Evolutionary conservation across 2,113 vertebrate species (phyloP).

Genomic region (Apteryx mantelli): DNA sequence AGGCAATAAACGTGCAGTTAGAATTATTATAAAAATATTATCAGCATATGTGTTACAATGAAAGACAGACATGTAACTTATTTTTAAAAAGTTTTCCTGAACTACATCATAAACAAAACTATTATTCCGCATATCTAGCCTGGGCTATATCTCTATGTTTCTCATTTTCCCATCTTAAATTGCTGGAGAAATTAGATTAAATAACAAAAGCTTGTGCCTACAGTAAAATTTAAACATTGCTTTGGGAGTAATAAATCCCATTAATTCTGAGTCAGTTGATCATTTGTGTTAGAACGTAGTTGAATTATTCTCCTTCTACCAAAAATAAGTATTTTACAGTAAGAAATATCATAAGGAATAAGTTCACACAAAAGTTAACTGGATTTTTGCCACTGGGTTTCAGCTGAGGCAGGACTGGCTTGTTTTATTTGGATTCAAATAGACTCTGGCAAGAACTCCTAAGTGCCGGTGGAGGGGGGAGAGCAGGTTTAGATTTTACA

Average conservation of each 20-base stretch:
- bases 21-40: neutral
- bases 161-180: neutral
- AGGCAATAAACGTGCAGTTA: neutral
- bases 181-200: neutral
- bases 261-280: neutral
- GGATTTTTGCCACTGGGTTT: neutral
- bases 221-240: neutral
- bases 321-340: neutral
- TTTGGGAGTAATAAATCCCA: neutral
- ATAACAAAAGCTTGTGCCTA: neutral
- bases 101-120: neutral
- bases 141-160: neutral
- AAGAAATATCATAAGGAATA: neutral
- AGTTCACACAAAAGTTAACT: neutral
- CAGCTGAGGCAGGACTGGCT: neutral
- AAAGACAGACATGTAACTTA: neutral
- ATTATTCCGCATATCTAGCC: neutral
- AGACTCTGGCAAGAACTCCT: neutral
- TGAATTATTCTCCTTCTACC: neutral
- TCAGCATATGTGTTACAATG: neutral
- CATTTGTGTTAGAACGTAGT: neutral
- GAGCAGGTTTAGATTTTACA: neutral
- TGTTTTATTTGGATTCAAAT: neutral
- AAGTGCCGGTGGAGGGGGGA: fast-evolving
- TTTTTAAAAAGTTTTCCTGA: neutral